A percentile compares a stretch with the other conserved stretches of the same genome.
These are phyloP conservation scores for Neosilurus hyrtlii DNA, from an alignment of 2,797 vertebrate genomes.

Conservation along the genomic window DNA sequence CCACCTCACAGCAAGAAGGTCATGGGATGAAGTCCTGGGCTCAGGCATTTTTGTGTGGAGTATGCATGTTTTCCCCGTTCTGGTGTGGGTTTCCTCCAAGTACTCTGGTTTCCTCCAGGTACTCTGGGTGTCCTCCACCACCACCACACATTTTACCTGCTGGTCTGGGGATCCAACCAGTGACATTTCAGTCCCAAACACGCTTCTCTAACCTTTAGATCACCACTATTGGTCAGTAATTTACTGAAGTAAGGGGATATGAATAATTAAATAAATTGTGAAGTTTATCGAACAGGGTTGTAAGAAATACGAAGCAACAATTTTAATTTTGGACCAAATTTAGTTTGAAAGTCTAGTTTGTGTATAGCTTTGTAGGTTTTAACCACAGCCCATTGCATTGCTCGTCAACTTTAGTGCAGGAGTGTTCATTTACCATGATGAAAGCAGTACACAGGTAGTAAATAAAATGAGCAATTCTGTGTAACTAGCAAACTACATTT, in stretches of 20 bases:
- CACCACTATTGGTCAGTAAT: neutral
- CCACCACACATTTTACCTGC: too few relatives aligned
- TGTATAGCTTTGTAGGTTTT: neutral
- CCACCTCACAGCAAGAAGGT: too few relatives aligned
- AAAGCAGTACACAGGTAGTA: neutral
- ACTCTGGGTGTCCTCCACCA: too few relatives aligned
- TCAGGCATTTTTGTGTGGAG: too few relatives aligned
- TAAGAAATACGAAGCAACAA: neutral
- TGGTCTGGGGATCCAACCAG: too few relatives aligned
- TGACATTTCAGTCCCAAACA: too few relatives aligned
- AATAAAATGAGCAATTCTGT: neutral
- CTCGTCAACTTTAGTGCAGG: neutral
- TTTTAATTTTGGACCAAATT: neutral
- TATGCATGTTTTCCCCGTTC: too few relatives aligned
- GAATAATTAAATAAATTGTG: neutral
- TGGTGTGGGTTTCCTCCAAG: too few relatives aligned
- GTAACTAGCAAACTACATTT: neutral
- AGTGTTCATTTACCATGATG: neutral
- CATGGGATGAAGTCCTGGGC: too few relatives aligned
- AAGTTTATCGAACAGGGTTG: neutral
- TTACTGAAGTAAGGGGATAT: neutral
- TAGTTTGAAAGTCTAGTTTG: neutral
- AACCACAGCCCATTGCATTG: neutral
- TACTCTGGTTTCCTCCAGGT: too few relatives aligned
- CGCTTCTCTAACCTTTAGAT: too few relatives aligned